A percentile compares a stretch with the other conserved stretches of the same genome.
phyloP scores from a whole-genome alignment of 2,113 vertebrate species.

The Ictidomys tridecemlineatus region DNA sequence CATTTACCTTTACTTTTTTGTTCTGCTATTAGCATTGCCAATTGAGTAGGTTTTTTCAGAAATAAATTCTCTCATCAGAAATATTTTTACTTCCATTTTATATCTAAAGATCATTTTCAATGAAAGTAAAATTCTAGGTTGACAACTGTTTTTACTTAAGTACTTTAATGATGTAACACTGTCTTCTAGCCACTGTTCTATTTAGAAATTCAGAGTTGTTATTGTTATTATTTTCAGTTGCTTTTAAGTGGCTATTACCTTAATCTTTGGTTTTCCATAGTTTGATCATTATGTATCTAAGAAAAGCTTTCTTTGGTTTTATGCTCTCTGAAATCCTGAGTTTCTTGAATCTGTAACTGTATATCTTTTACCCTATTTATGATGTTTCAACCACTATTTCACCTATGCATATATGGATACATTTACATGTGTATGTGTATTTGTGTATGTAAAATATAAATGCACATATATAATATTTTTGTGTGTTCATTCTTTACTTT shows the following conservation, averaged over 20 bases:
- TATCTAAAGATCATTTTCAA: neutral
- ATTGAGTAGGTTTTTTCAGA: neutral
- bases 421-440: neutral
- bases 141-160: neutral
- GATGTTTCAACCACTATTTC: neutral
- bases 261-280: neutral
- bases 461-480: neutral
- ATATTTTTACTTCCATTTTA: neutral
- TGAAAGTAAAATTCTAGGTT: neutral
- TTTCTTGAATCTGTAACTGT: neutral
- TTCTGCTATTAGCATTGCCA: neutral
- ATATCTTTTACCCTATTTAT: neutral
- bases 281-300: neutral
- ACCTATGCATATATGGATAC: neutral
- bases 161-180: neutral
- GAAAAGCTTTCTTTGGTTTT: neutral
- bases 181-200: neutral
- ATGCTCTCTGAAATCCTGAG: neutral
- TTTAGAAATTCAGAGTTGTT: neutral
- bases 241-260: neutral
- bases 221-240: neutral
- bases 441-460: neutral
- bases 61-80: neutral
- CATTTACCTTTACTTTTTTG: neutral
- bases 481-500: neutral